A percentile compares a stretch with the other conserved stretches of the same genome.
Conservation (phyloP, 2,113 vertebrate genomes). For the Ageneiosus marmoratus region DNA sequence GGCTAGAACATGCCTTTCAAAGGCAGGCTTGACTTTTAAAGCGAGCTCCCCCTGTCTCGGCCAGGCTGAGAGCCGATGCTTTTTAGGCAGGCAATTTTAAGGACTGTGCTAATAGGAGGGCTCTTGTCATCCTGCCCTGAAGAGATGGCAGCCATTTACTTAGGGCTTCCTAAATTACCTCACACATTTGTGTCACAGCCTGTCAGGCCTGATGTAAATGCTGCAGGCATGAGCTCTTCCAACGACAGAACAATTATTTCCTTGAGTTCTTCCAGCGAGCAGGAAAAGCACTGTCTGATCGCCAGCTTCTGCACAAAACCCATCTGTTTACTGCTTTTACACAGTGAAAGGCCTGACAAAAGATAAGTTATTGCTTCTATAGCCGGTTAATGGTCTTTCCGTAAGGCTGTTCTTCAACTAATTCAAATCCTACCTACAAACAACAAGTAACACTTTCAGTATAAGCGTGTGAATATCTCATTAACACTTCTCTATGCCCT, state of each 20-base stretch:
- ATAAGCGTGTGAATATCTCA: slow-evolving; percentile 32
- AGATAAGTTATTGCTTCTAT: slow-evolving; percentile 21
- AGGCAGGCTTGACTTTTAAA: slow-evolving; percentile 41
- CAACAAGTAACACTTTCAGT: slow-evolving; percentile 19
- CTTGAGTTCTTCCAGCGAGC: slow-evolving; percentile 31
- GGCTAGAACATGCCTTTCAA: slow-evolving; percentile 41
- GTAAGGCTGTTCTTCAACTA: slow-evolving; percentile 19
- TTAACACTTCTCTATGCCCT: slow-evolving; percentile 44
- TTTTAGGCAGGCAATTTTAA: slow-evolving; percentile 48
- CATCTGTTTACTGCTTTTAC: slow-evolving; percentile 32
- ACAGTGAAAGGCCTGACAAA: slow-evolving; percentile 33
- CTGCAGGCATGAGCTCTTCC: slow-evolving; percentile 40
- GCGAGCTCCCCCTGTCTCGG: slow-evolving; percentile 26
- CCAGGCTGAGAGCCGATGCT: slow-evolving; percentile 39
- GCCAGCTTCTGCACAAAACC: slow-evolving; percentile 17
- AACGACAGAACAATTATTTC: slow-evolving; percentile 50
- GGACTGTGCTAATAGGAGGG: slow-evolving; percentile 47
- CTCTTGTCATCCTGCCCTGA: slow-evolving; percentile 51
- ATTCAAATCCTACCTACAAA: background rate
- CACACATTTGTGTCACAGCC: slow-evolving; percentile 33
- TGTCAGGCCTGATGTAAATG: slow-evolving; percentile 51
- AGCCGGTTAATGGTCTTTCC: slow-evolving; percentile 14
- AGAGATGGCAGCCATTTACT: slow-evolving; percentile 53
- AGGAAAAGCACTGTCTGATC: slow-evolving; percentile 31
- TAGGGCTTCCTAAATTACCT: slow-evolving; percentile 45